Base-by-base conservation (phyloP, 35 echinoderm and acorn worm species). In the Ophioderma brevispina region DNA sequence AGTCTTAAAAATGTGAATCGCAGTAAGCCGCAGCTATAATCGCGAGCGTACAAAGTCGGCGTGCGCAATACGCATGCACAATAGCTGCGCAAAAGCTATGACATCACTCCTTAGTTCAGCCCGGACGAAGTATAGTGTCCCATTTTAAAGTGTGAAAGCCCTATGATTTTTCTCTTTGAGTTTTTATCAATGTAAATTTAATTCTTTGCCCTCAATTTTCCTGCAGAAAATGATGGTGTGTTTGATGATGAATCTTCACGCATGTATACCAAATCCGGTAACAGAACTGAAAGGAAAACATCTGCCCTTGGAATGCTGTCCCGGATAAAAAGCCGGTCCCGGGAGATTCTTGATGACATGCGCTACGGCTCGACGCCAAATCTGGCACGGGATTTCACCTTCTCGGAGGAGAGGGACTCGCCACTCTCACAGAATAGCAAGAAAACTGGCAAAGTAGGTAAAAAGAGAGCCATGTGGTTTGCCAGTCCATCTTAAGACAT, bases 261-360 rank as follows among this genome's bases (percentile, higher is more conserved):
- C 41, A 36, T 81, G 76, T 81, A 63, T 78, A 64, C 87, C 78
- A 80, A 81, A 89, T 80, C 39, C 4, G 34, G 38, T 81, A 80
- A 89, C 77, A 70, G 17, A 70, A 70, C 59, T 18, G 59, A 70
- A 70, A 70, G 59, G 52, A 31, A 70, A 35, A 46, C 56, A 31
- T 84, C 87, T 64, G 94, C 75, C 0, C 80, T 87, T 2, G 97
- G 93, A 6, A 92, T 99, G 94, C 80, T 99, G 40, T 99, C 97
- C 0, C 78, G 97, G 0, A 93, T 99, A 76, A 95, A 95, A 76
- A 99, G 97, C 36, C 87, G 97, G 18, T 99, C 97, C 21, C 87
- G 94, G 14, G 97, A 99, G 76, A 99, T 99, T n/a, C 93, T 99
- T 36, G 91, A 91, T 32, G 97, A 99, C 79, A 80, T 93, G 64